These are phyloP conservation scores for Eulemur coronatus DNA, from an alignment of 2,797 vertebrate species.

Conservation along the genomic window DNA sequence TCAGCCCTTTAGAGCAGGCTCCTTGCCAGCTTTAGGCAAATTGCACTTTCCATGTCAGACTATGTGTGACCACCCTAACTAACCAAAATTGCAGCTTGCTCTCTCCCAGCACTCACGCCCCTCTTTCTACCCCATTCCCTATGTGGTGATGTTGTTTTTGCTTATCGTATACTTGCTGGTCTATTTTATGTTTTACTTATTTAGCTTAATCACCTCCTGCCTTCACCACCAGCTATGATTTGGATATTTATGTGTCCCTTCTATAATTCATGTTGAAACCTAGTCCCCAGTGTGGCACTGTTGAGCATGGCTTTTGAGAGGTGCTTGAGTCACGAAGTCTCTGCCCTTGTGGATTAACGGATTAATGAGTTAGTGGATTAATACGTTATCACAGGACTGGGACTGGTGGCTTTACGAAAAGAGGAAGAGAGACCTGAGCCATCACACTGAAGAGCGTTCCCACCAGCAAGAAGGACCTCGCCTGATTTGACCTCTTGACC, in stretches of 20 bases:
- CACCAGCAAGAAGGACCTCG: not conserved
- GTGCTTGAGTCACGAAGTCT: not conserved
- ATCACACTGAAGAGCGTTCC: not conserved
- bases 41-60: no score
- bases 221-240: not conserved
- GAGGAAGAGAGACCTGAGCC: not conserved
- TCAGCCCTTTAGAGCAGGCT: not conserved
- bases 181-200: not conserved
- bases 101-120: accelerated
- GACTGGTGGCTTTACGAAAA: not conserved
- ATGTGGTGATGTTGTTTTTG: accelerated
- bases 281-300: not conserved
- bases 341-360: not conserved
- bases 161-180: no score
- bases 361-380: not conserved
- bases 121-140: not conserved
- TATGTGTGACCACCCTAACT: accelerated
- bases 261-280: not conserved
- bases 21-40: accelerated
- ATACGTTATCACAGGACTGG: not conserved
- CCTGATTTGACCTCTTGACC: not conserved
- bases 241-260: not conserved
- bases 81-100: no score
- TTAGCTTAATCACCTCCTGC: not conserved
- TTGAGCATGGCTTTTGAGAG: not conserved